Base-by-base conservation (phyloP, 64 coral and sea anemone genomes). In the Stichodactyla helianthus region DNA sequence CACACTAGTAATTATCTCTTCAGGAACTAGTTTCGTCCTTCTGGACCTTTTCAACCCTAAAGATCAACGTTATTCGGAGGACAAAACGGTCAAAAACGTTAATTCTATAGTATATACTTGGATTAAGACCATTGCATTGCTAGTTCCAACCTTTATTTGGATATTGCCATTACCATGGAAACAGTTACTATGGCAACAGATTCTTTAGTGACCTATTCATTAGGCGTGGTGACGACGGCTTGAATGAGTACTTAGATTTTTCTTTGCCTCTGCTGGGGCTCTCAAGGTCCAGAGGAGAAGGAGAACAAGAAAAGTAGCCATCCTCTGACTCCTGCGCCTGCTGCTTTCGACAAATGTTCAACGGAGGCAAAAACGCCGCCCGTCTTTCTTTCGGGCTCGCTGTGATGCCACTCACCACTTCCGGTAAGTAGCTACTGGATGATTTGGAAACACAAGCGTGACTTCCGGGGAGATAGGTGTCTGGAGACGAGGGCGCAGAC, bases 261-360 rank as follows among this genome's bases (percentile, higher is more conserved):
- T 82, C 93, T 52, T 19, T 88, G 50, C 86, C 70, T 79, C 78
- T 81, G 10, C 22, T 56, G 9, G 93, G 76, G 44, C 93, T 92
- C n/a, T 92, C 84, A 2, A 87, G 44, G 55, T 92, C 86, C 17
- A 87, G 71, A 31, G 93, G 90, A 76, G 93, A 95, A 22, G 87
- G 87, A 51, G 90, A 83, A 17, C 90, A 85, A 5, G 87, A 95
- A 83, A 92, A 87, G 55, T 89, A 95, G 0, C 90, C 87, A 9
- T 95, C 94, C 15, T 95, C 94, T 7, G 74, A 52, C 0, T 44
- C 35, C 19, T 92, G 62, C 83, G 50, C 88, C 51, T 16, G 86
- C 64, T n/a, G 83, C 52, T 82, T 86, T 50, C 54, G 71, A 51
- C 67, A 71, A 65, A 90, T 88, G 14, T 51, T 79, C 60, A 97